Percentiles rank a stretch among this genome's conserved stretches.
phyloP scores from a whole-genome alignment of 2,888 invertebrate genomes.

The Nephrotoma guestfalica region DNA sequence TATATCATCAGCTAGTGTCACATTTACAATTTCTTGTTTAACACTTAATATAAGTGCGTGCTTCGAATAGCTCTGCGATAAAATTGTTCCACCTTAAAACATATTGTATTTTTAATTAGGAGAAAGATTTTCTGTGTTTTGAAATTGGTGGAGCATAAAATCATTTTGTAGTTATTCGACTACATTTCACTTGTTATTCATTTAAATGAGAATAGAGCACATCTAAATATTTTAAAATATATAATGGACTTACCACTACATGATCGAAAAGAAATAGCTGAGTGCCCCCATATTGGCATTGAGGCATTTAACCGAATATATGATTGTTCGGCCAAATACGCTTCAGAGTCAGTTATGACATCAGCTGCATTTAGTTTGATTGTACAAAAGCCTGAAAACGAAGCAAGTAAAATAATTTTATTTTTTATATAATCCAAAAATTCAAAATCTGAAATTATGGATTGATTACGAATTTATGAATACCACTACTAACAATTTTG shows the following conservation, averaged over 20 bases:
- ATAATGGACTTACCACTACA: not conserved
- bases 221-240: not conserved
- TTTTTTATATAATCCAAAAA: too few species aligned
- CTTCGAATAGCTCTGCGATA: slow-evolving; percentile 52
- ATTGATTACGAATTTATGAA: too few species aligned
- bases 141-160: not conserved
- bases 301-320: not conserved
- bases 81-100: slow-evolving; percentile 48
- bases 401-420: too few species aligned
- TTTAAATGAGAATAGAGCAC: not conserved
- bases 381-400: not conserved
- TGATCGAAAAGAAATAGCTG: not conserved
- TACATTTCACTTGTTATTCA: not conserved
- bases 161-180: not conserved
- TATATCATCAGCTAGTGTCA: slow-evolving; percentile 36
- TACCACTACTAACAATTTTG: too few species aligned
- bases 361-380: not conserved
- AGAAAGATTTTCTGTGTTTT: not conserved
- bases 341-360: not conserved
- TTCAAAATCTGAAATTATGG: too few species aligned
- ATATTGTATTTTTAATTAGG: not conserved
- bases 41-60: slow-evolving; percentile 46
- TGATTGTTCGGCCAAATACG: not conserved
- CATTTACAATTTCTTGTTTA: slow-evolving; percentile 41
- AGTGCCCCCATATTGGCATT: not conserved